Evolutionary conservation across 2,888 invertebrate species (phyloP), one percentile per base, ranked within the genome.

Genomic region (Melieria omissa): DNA sequence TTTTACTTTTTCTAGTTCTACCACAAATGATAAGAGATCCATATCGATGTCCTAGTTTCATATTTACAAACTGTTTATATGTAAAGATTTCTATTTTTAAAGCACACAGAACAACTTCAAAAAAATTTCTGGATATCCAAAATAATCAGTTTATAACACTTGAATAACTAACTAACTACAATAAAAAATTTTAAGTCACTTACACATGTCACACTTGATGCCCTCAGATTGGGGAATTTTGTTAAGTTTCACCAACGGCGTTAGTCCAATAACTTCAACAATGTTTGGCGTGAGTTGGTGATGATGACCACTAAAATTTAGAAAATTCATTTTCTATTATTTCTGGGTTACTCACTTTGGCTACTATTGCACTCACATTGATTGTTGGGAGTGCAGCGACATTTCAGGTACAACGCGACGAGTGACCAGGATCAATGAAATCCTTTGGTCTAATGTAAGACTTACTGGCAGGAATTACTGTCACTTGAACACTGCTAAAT

Each of bases 161-260:
- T 16, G 2, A 16, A 16, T 16, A 16, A 16, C 2, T 2, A 16
- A 16, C 1, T 16, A 16, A 16, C 16, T 16, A 16, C 16, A 16
- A 16, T 16, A 16, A 16, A 16, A 16, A 16, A 16, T 16, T 16
- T 16, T 16, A 16, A 16, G 16, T 16, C 16, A 92, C 95, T 92
- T 89, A 96, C 96, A 92, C 87, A 97, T 91, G 86, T 96, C 93
- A 86, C 96, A 97, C 86, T 94, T 90, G 58, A 97, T 88, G 45
- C 94, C 95, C 84, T 91, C 90, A 57, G 90, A 88, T 85, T 93
- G 90, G 0, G 95, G 95, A 81, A 97, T 94, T 76, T 89, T 92
- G 79, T 93, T 93, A 14, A 97, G 88, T 80, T 90, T 91, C 3
- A 97, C 91, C 80, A 97, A 82, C 3, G 96, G 96, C 4, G 96